phyloP scores from a whole-genome alignment of 2,888 invertebrate species.

The Caenorhabditis zanzibari region DNA sequence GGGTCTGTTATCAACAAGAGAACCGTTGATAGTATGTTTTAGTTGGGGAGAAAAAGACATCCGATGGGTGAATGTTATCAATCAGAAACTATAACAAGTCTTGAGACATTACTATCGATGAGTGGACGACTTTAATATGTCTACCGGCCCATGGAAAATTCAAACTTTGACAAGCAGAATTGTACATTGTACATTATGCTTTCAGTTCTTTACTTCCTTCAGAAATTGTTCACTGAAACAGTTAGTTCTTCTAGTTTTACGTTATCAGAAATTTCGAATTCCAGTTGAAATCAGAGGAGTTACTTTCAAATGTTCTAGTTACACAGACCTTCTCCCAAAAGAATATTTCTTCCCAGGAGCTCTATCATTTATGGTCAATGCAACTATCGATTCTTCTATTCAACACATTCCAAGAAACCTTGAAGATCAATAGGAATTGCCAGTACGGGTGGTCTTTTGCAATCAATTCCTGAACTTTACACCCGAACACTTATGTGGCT shows the following conservation, averaged over 20 bases:
- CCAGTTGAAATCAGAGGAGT: neutral
- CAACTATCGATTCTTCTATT: neutral
- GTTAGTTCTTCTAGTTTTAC: neutral
- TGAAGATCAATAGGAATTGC: conserved; percentile 5
- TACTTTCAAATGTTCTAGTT: too few relatives aligned
- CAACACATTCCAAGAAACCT: conserved; percentile 1
- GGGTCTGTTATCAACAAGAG: conserved; percentile 46
- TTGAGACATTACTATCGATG: conserved; percentile 2
- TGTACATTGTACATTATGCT: conserved; percentile 40
- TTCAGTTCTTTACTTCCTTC: conserved; percentile 6
- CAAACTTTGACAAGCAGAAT: conserved; percentile 2
- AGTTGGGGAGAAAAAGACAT: neutral
- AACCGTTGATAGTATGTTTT: conserved; percentile 13
- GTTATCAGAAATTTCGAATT: neutral
- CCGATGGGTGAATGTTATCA: conserved; percentile 40
- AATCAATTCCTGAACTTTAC: conserved; percentile 54
- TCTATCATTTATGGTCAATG: too few relatives aligned
- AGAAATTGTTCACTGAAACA: neutral
- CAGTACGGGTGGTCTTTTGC: conserved; percentile 41
- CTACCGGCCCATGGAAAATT: neutral
- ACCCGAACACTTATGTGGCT: conserved; percentile 53
- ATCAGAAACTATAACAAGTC: conserved; percentile 59
- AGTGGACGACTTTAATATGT: conserved; percentile 6
- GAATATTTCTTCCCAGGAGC: too few relatives aligned
- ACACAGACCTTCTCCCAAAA: too few relatives aligned